phyloP scores from a whole-genome alignment of 1,140 invertebrate species.

The Plutomurus gul region DNA sequence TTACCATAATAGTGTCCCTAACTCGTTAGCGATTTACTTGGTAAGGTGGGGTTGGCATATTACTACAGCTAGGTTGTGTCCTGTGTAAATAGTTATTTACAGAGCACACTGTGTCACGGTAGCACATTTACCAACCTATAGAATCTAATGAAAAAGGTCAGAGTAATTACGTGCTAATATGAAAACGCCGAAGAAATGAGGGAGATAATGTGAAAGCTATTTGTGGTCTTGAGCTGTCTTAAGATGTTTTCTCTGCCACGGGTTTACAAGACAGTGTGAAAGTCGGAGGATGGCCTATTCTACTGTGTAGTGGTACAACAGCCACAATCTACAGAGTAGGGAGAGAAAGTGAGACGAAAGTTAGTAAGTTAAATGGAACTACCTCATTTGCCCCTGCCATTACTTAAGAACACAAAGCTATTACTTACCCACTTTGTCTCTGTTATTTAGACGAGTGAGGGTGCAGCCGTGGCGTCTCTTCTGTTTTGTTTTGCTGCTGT shows the following conservation, averaged over 20 bases:
- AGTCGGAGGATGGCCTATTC: too few species aligned
- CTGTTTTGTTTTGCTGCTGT: too few species aligned
- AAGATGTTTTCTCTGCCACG: background rate
- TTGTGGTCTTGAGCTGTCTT: slow-evolving; percentile 32
- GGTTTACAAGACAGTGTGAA: too few species aligned
- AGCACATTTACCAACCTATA: slow-evolving; percentile 13
- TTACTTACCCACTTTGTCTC: slow-evolving; percentile 7
- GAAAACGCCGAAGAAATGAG: slow-evolving; percentile 27
- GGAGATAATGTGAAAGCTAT: slow-evolving; percentile 31
- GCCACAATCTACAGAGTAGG: background rate
- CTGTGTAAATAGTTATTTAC: background rate
- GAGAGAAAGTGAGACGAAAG: background rate
- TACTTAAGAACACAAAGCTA: slow-evolving; percentile 6
- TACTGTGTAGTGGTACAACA: background rate
- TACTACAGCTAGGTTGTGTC: too few species aligned
- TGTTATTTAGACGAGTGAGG: background rate
- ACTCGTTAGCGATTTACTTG: too few species aligned
- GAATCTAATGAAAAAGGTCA: slow-evolving; percentile 30
- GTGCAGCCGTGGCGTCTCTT: too few species aligned
- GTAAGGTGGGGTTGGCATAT: too few species aligned
- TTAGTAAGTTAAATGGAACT: background rate
- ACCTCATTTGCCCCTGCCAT: slow-evolving; percentile 7
- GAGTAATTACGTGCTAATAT: slow-evolving; percentile 28
- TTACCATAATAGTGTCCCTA: too few species aligned
- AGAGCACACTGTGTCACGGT: background rate